A percentile compares a stretch with the other conserved stretches of the same genome.
Conservation (phyloP, 2,888 invertebrate species). For the Ectemnius lituratus region DNA sequence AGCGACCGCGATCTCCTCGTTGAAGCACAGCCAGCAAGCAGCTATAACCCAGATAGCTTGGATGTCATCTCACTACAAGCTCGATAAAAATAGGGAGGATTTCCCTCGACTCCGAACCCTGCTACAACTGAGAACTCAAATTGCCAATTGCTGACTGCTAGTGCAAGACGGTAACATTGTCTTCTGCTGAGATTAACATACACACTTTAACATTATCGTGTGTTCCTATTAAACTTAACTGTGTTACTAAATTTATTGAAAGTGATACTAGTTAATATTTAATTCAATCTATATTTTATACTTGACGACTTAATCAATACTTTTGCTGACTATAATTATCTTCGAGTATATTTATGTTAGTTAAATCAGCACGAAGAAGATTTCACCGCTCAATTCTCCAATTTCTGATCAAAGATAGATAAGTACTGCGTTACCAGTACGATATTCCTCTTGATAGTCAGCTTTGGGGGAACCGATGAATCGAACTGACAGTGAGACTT, state of each 20-base stretch:
- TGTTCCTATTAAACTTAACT: neutral
- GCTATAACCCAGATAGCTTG: constrained; percentile 84
- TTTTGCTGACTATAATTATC: neutral
- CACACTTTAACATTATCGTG: neutral
- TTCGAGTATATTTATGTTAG: neutral
- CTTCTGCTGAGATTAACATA: constrained; percentile 84
- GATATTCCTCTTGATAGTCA: too few species aligned
- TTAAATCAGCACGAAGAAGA: neutral
- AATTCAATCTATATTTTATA: too few species aligned
- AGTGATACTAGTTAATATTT: too few species aligned
- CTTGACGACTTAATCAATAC: neutral
- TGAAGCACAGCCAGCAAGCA: constrained; percentile 82
- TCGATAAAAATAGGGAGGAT: constrained; percentile 82
- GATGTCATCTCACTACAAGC: constrained; percentile 82
- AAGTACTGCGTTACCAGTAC: too few species aligned
- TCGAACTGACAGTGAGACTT: too few species aligned
- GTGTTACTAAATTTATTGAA: constrained; percentile 44
- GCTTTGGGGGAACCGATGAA: too few species aligned
- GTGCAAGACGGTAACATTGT: constrained; percentile 84
- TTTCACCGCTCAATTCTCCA: too few species aligned
- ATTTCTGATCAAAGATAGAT: too few species aligned
- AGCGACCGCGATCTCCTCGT: constrained; percentile 82
- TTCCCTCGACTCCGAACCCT: constrained; percentile 72
- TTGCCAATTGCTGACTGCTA: constrained; percentile 83
- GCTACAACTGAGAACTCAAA: constrained; percentile 73